phyloP scores from a whole-genome alignment of 2,113 vertebrate genomes.

The Seriola dumerili region DNA sequence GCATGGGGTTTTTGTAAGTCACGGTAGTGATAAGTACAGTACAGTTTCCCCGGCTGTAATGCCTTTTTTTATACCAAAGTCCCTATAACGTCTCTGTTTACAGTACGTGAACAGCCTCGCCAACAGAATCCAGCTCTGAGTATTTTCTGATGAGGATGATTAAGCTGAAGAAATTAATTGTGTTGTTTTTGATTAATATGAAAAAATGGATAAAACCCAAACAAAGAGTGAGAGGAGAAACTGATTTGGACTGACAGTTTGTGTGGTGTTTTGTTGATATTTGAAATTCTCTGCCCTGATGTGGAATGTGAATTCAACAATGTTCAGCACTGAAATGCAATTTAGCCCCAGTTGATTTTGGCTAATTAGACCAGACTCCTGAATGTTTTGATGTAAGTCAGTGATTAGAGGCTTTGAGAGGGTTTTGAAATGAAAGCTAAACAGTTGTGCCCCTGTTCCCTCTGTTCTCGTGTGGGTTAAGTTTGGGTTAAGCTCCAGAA shows the following conservation, averaged over 20 bases:
- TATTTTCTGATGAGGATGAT: slow-evolving; percentile 73
- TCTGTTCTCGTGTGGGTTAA: slow-evolving; percentile 32
- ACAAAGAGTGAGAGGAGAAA: slow-evolving; percentile 27
- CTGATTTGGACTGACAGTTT: slow-evolving; percentile 66
- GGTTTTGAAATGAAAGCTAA: slow-evolving; percentile 66
- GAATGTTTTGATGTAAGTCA: slow-evolving; percentile 72
- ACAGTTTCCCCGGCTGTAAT: slow-evolving; percentile 15
- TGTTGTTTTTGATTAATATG: slow-evolving; percentile 41
- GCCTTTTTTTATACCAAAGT: slow-evolving; percentile 48
- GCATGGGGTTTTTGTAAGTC: slow-evolving; percentile 64
- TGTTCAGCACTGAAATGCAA: slow-evolving; percentile 34
- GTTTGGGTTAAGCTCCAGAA: slow-evolving; percentile 17
- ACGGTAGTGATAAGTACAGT: slow-evolving; percentile 43
- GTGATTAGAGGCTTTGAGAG: slow-evolving; percentile 75
- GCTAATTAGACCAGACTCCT: slow-evolving; percentile 71
- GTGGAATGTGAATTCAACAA: slow-evolving; percentile 61
- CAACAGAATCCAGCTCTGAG: slow-evolving; percentile 38
- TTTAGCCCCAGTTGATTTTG: slow-evolving; percentile 67
- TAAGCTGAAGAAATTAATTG: slow-evolving; percentile 67
- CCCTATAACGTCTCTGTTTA: slow-evolving; percentile 53
- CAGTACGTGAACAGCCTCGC: slow-evolving; percentile 37
- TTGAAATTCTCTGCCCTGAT: slow-evolving; percentile 49
- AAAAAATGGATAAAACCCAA: slow-evolving; percentile 45
- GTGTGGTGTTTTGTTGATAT: slow-evolving; percentile 63
- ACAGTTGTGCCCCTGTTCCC: slow-evolving; percentile 54